Evolutionary conservation across 2,113 vertebrate genomes (phyloP).

Genomic region (Hylia prasina): DNA sequence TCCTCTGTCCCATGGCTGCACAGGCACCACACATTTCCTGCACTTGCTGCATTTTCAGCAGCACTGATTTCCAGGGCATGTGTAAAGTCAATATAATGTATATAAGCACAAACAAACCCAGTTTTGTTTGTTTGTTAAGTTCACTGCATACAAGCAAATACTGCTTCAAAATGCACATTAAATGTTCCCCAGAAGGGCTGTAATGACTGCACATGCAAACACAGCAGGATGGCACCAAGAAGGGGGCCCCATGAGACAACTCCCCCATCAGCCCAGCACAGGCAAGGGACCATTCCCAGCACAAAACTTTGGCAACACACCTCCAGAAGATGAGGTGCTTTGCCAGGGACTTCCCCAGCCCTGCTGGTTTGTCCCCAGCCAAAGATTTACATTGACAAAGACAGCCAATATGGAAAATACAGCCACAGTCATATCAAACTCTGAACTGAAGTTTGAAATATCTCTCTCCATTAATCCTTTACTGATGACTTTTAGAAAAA

Average conservation of each 20-base stretch:
- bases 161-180: neutral
- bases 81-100: rapidly evolving
- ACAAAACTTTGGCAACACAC: neutral
- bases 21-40: neutral
- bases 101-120: neutral
- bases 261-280: neutral
- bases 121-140: no score
- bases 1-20: neutral
- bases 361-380: neutral
- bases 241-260: neutral
- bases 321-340: neutral
- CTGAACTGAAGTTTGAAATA: neutral
- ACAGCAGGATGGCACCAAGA: neutral
- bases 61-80: neutral
- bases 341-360: neutral
- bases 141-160: neutral
- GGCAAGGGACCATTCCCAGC: neutral
- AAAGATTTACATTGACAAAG: neutral
- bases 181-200: neutral
- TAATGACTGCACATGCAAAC: rapidly evolving
- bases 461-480: neutral
- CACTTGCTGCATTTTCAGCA: neutral
- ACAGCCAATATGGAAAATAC: neutral
- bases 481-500: neutral
- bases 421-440: neutral